Evolutionary conservation across 2,797 vertebrate genomes (phyloP), one percentile per base, ranked within the genome.

Genomic region (Halcyon smyrnensis): DNA sequence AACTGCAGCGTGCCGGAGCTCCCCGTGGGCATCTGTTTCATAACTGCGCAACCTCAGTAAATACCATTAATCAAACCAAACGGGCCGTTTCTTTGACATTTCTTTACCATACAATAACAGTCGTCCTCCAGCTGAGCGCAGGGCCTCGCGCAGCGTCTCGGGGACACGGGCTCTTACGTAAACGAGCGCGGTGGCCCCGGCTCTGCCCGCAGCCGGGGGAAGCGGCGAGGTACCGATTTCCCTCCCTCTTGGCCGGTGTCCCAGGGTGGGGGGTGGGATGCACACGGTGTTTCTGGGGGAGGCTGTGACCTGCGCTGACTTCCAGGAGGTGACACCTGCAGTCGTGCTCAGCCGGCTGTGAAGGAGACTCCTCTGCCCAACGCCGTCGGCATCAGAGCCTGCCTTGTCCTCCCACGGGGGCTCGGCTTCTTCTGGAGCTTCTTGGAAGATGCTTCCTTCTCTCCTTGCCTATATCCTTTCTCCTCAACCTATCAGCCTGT

Each of bases 31-130:
- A 95, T 94, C 86, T 96, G 94, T 95, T 97, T 95, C 93, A 89
- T 93, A 97, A 96, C 96, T 93, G 84, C 2, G 1, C 95, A 95
- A 75, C 96, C 95, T 97, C 96, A 92, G 92, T 84, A 83, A 50
- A 65, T 96, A 87, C 76, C 88, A 95, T 97, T 92, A 90, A 95
- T 97, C 96, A 97, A 90, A 77, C 78, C 95, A 95, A 96, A 96
- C 50, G 10, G 95, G 94, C 91, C 53, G 2, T 96, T 93, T 15
- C 93, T 74, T 28, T 95, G 94, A 73, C 96, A 48, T 95, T 93
- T 74, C 88, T 93, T 81, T 93, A 3, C 95, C 90, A 59, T 90
- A 54, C 78, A 80, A 46, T 34, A 87, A 48, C 89, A 93, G 88
- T 12, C 91, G 17, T 54, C 73, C 75, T 51, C 80, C 48, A 79